Evolutionary conservation across 1,140 invertebrate genomes (phyloP).

Genomic region (Campodea augens): DNA sequence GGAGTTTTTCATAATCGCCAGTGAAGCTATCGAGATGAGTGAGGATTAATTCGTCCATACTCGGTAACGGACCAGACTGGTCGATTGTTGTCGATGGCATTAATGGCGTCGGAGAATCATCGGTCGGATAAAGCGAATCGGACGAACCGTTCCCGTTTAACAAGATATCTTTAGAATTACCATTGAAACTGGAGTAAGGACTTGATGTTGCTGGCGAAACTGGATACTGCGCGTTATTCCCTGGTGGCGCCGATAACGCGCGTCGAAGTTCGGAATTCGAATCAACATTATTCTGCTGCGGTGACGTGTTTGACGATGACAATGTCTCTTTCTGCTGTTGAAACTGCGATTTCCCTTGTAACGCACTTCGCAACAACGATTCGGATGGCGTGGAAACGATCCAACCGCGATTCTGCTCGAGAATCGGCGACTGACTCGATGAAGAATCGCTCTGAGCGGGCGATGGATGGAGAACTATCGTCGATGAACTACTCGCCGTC

Average conservation of each 20-base stretch:
- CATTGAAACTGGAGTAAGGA: not conserved
- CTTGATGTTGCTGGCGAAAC: not conserved
- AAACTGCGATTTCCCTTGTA: conserved; percentile 38
- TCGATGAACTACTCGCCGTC: not conserved
- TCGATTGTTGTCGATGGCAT: not conserved
- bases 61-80: conserved; percentile 1
- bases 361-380: conserved; percentile 53
- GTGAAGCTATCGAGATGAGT: conserved; percentile 22
- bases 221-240: not conserved
- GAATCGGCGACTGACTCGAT: not conserved
- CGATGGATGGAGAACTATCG: not conserved
- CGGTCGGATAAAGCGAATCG: not conserved
- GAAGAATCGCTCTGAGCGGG: not conserved
- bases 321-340: conserved; percentile 11
- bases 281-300: no score
- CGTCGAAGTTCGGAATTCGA: conserved; percentile 26
- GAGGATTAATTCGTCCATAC: conserved; percentile 20
- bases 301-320: no score
- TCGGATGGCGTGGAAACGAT: conserved; percentile 25
- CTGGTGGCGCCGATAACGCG: conserved; percentile 23
- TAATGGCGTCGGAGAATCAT: not conserved
- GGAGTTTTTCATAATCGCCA: conserved; percentile 51
- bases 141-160: not conserved
- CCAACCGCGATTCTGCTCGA: not conserved
- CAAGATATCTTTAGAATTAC: not conserved